These are phyloP conservation scores for Trochalopteron elliotii DNA, from an alignment of 2,113 vertebrate genomes.

Conservation along the genomic window DNA sequence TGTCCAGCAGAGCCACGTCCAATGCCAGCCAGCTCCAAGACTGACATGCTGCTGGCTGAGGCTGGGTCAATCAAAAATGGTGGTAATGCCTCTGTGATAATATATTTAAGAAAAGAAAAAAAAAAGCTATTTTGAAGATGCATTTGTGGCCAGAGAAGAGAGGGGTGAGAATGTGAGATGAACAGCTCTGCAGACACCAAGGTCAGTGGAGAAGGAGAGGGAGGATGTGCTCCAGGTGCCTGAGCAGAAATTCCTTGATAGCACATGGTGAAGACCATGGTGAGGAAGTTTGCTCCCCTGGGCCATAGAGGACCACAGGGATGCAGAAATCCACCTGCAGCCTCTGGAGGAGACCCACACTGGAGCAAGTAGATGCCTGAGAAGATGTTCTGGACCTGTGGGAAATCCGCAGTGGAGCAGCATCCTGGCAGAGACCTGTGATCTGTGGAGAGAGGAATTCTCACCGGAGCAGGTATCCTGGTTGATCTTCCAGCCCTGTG, in stretches of 20 bases:
- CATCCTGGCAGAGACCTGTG: accelerated
- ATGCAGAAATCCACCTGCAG: not conserved
- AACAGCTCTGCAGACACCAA: not conserved
- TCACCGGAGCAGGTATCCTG: not conserved
- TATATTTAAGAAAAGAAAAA: not conserved
- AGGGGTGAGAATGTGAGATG: not conserved
- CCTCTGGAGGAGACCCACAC: not conserved
- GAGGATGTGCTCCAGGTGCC: not conserved
- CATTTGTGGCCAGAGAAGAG: not conserved
- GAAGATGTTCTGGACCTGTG: not conserved
- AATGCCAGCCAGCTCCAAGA: not conserved
- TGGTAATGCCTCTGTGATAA: not conserved
- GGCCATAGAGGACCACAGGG: not conserved
- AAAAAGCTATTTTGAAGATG: too few species aligned
- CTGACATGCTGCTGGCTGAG: accelerated
- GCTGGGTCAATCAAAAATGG: not conserved
- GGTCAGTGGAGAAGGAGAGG: not conserved
- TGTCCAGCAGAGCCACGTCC: not conserved
- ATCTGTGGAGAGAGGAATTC: not conserved
- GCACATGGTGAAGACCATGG: accelerated
- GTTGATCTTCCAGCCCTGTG: not conserved
- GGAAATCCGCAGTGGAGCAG: not conserved
- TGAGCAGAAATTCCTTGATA: not conserved
- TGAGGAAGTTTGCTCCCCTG: not conserved
- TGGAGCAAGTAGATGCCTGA: not conserved